Conservation (phyloP, 2,113 vertebrate species). For the Syngnathus typhle region DNA sequence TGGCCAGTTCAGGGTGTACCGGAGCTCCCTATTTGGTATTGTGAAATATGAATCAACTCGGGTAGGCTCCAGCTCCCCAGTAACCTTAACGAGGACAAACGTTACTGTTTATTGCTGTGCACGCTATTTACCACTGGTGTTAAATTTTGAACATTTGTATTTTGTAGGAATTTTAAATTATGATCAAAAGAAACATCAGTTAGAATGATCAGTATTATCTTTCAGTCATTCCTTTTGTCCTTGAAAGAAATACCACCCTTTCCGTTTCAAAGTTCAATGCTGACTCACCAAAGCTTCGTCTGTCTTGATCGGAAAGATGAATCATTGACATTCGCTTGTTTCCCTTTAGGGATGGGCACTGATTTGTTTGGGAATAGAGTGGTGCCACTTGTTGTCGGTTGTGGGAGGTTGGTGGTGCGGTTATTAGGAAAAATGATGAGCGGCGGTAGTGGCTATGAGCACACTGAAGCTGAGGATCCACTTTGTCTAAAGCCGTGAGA, state of each 20-base stretch:
- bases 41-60: background rate
- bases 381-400: background rate
- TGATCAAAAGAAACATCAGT: no score
- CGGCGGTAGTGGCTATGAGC: constrained; percentile 19
- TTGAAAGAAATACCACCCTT: background rate
- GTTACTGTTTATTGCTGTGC: no score
- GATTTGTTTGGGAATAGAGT: constrained; percentile 13
- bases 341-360: background rate
- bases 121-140: background rate
- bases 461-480: constrained; percentile 18
- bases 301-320: constrained; percentile 31
- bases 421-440: background rate
- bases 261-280: constrained; percentile 5
- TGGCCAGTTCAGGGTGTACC: background rate
- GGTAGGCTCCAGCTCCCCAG: background rate
- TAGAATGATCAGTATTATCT: no score
- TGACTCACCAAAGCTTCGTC: background rate
- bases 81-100: background rate
- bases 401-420: background rate
- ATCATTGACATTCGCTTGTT: constrained; percentile 4
- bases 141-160: background rate
- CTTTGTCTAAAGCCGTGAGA: background rate
- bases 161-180: no score
- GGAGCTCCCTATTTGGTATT: background rate
- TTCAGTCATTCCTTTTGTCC: background rate